Evolutionary conservation across 2,888 invertebrate genomes (phyloP).

Genomic region (Rosalia funebris): DNA sequence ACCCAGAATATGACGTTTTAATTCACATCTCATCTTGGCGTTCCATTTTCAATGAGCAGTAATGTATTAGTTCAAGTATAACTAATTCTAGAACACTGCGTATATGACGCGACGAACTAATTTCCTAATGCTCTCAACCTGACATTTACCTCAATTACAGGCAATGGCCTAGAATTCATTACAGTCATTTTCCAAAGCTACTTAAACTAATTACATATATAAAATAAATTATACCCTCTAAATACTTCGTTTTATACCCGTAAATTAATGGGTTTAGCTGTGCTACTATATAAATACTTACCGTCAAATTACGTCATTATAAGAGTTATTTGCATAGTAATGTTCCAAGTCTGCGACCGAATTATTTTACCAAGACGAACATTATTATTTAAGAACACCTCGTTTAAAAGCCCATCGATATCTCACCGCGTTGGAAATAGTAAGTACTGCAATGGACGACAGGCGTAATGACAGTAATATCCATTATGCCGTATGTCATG

Average conservation of each 20-base stretch:
- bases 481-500: slow-evolving; percentile 2
- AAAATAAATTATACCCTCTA: slow-evolving; percentile 9
- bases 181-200: not conserved
- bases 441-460: not conserved
- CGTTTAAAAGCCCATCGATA: slow-evolving; percentile 2
- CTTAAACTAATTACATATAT: not conserved
- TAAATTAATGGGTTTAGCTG: slow-evolving; percentile 1
- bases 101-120: not conserved
- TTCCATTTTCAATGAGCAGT: too few relatives aligned
- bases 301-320: slow-evolving; percentile 5
- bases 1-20: too few relatives aligned
- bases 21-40: too few relatives aligned
- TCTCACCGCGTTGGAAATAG: not conserved
- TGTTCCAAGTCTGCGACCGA: not conserved
- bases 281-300: not conserved
- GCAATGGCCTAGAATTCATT: not conserved
- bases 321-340: not conserved
- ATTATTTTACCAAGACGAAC: slow-evolving; percentile 1
- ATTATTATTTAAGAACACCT: not conserved
- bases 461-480: slow-evolving; percentile 8
- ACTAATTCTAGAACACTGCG: not conserved
- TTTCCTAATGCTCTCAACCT: not conserved
- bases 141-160: not conserved
- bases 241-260: slow-evolving; percentile 7
- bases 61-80: too few relatives aligned